These are phyloP conservation scores for Myxocyprinus asiaticus DNA, from an alignment of 2,113 vertebrate species.

Conservation along the genomic window DNA sequence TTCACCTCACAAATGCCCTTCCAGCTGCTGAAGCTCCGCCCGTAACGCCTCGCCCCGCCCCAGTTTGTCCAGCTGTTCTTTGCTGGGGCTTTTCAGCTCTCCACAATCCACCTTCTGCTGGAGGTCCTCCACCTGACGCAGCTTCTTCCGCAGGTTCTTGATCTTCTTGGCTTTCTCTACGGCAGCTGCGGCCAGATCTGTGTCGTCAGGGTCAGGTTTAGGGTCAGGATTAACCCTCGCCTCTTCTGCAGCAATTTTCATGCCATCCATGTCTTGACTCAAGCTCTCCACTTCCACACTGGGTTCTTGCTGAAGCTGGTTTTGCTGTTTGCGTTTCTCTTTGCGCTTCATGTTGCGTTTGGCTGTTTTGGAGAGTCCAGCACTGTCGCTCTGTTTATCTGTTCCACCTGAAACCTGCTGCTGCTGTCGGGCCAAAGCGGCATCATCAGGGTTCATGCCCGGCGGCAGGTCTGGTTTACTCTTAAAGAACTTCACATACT, in stretches of 20 bases:
- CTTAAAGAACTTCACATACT: constrained; percentile 96
- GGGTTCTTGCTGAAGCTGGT: constrained; percentile 42
- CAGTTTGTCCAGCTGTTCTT: constrained; percentile 91
- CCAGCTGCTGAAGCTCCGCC: constrained; percentile 83
- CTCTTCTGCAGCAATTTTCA: constrained; percentile 59
- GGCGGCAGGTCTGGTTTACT: constrained; percentile 92
- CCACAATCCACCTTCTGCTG: constrained; percentile 87
- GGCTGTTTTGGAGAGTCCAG: constrained; percentile 84
- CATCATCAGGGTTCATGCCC: constrained; percentile 78
- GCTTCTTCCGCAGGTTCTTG: constrained; percentile 91
- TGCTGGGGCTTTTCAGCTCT: constrained; percentile 82
- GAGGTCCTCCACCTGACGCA: constrained; percentile 90
- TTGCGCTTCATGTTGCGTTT: constrained; percentile 94
- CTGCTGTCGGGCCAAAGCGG: constrained; percentile 57
- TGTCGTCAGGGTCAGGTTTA: background rate
- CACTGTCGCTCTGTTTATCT: constrained; percentile 56
- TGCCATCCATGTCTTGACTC: constrained; percentile 74
- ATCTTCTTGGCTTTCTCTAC: constrained; percentile 84
- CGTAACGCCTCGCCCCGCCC: constrained; percentile 75
- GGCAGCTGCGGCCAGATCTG: constrained; percentile 52
- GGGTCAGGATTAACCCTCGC: constrained; percentile 44
- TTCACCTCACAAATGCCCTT: constrained; percentile 74
- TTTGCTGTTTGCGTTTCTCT: constrained; percentile 84
- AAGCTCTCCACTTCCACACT: constrained; percentile 62
- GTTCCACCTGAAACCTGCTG: constrained; percentile 62